Evolutionary conservation across 2,113 vertebrate genomes (phyloP), one percentile per base, ranked within the genome.

Genomic region (Trichechus manatus): DNA sequence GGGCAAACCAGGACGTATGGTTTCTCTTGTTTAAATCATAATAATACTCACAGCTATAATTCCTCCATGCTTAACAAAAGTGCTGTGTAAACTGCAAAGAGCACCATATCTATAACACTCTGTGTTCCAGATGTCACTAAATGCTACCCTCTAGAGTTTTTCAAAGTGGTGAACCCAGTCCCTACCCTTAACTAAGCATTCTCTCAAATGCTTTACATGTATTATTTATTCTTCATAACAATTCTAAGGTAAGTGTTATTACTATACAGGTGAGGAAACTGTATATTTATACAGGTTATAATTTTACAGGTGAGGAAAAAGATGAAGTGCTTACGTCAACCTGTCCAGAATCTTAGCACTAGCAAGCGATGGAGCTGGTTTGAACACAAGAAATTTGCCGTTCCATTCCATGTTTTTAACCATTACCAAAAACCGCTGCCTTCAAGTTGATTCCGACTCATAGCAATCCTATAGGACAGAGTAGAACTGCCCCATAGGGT

Each of bases 51-150:
- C 6, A 75, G 6, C 0, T 27, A 4, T 14, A 44, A 9, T 17
- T 75, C 20, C 9, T 4, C 27, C 5, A 33, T 61, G 23, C 44
- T 78, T 82, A 27, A 15, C 50, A 44, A 39, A 59, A 23, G 19
- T 39, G 5, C 27, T 63, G 22, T 8, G 2, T 53, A 36, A 19
- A 44, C 9, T 19, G 17, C 15, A 42, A 33, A 29, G 17, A 7
- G 3, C 3, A 9, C 5, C 17, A 61, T 15, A 23, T 27, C 17
- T 2, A 20, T 47, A 53, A 1, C 7, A 42, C 23, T 1, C 9
- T 39, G 6, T 25, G 9, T 42, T 78, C 19, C 13, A 31, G 25
- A 31, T 27, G 7, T 36, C 23, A 4, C 17, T 53, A 56, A 83
- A 66, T 29, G 31, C 19, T 78, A 3, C 22, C 22, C 15, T 13